phyloP scores from a whole-genome alignment of 2,888 invertebrate species.

The Andrena bucephala region DNA sequence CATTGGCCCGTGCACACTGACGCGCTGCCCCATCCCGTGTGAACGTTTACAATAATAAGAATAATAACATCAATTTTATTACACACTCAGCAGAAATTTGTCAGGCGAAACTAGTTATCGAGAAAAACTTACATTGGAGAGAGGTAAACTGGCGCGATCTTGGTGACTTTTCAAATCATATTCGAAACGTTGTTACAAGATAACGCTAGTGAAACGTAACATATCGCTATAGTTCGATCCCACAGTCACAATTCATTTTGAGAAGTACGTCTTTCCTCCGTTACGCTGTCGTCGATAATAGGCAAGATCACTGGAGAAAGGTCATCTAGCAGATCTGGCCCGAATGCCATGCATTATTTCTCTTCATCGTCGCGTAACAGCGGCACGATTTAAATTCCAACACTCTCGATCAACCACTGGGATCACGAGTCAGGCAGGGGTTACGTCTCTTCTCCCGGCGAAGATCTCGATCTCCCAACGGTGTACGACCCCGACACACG shows the following conservation, averaged over 20 bases:
- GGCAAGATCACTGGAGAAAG: slow-evolving; percentile 28
- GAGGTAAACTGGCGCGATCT: no score
- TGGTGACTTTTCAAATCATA: no score
- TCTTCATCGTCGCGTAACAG: slow-evolving; percentile 11
- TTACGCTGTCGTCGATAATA: background rate
- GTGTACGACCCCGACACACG: slow-evolving; percentile 54
- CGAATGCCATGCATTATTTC: slow-evolving; percentile 34
- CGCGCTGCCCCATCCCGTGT: background rate
- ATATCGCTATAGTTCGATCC: slow-evolving; percentile 1
- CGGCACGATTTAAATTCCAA: slow-evolving; percentile 50
- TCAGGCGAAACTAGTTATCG: no score
- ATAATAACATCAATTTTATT: background rate
- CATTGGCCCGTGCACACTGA: slow-evolving; percentile 21
- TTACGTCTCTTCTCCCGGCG: slow-evolving; percentile 52
- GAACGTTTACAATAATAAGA: background rate
- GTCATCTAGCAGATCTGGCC: slow-evolving; percentile 26
- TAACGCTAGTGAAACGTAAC: slow-evolving; percentile 1
- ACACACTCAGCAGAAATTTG: background rate
- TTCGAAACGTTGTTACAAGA: background rate
- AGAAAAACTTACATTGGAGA: no score
- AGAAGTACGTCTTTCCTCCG: no score
- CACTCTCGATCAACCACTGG: slow-evolving; percentile 41
- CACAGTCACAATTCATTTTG: background rate
- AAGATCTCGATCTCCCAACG: slow-evolving; percentile 68
- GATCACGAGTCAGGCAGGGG: slow-evolving; percentile 56